Evolutionary conservation across 2,113 vertebrate species (phyloP), one percentile per base, ranked within the genome.

Genomic region (Ammospiza caudacuta): DNA sequence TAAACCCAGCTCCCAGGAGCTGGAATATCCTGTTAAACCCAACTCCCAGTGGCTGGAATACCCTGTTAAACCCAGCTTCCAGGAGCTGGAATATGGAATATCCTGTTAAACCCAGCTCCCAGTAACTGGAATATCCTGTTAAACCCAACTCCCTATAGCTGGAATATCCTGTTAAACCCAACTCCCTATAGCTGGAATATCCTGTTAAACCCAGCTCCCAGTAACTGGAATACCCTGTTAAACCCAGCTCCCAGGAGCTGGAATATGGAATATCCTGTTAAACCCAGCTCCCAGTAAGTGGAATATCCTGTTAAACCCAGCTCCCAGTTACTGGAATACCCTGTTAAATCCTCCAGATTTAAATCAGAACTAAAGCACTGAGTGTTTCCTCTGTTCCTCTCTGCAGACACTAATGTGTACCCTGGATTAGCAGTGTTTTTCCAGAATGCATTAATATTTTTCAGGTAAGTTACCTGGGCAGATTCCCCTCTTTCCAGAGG

Each of bases 381-480:
- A 89, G 7, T 29, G 16, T 80, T 55, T 76, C 33, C 77, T 91
- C 25, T 93, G 31, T 85, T 94, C 75, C 83, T 79, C n/a, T 86
- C 91, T 97, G 55, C 95, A 98, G 98, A 98, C 95, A 94, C 64
- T 35, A 98, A 98, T 52, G 99, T 99, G 89, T 98, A 98, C 58
- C 99, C 99, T 11, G 99, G 99, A 35, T 93, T 99, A 91, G 98
- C 98, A 90, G 98, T 99, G 83, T 99, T 99, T 98, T 99, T 99
- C 96, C 99, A 99, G 95, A 99, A 99, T n/a, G 98, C 98, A 6
- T 98, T 99, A 79, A 99, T 99, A 98, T 99, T 99, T 97, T 99
- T 99, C 96, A 99, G 99, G 99, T 99, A 95, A 98, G 98, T 97
- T 51, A 43, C 35, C 72, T 20, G 78, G 87, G 24, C 41, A 49